phyloP scores from a whole-genome alignment of 2,888 invertebrate genomes.

The Elmis aenea region DNA sequence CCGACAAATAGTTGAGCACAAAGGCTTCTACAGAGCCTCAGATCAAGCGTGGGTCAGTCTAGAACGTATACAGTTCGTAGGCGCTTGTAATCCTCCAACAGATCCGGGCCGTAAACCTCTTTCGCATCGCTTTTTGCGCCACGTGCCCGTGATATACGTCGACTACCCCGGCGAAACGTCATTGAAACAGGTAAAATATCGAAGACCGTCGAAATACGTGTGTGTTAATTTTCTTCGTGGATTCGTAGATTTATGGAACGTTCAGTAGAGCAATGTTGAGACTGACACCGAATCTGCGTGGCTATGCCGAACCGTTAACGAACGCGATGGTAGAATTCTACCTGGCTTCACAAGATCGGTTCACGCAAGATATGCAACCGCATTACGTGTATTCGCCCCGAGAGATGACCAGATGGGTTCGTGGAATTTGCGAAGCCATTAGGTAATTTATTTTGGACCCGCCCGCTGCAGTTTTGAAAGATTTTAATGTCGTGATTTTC shows the following conservation, averaged over 20 bases:
- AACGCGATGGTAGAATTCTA: slow-evolving; percentile 99
- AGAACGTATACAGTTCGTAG: slow-evolving; percentile 98
- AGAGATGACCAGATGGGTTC: slow-evolving; percentile 99
- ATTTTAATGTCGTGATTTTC: slow-evolving; percentile 8
- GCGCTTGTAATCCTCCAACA: slow-evolving; percentile 99
- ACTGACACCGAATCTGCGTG: slow-evolving; percentile 83
- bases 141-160: slow-evolving; percentile 98
- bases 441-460: slow-evolving; percentile 48
- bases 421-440: slow-evolving; percentile 98
- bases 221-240: too few species aligned
- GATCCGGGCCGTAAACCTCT: slow-evolving; percentile 97
- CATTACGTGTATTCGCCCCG: slow-evolving; percentile 99
- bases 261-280: slow-evolving; percentile 98
- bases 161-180: slow-evolving; percentile 99
- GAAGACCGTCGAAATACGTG: slow-evolving; percentile 1
- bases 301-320: slow-evolving; percentile 94
- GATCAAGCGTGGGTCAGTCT: slow-evolving; percentile 97
- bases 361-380: slow-evolving; percentile 99
- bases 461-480: too few species aligned
- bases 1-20: slow-evolving; percentile 95
- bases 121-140: slow-evolving; percentile 75
- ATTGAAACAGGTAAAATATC: slow-evolving; percentile 76
- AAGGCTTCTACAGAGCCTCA: slow-evolving; percentile 81
- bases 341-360: slow-evolving; percentile 91
- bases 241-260: slow-evolving; percentile 94